A percentile compares a stretch with the other conserved stretches of the same genome.
These are phyloP conservation scores for Nudaria mundana DNA, from an alignment of 2,888 invertebrate species.

Conservation along the genomic window DNA sequence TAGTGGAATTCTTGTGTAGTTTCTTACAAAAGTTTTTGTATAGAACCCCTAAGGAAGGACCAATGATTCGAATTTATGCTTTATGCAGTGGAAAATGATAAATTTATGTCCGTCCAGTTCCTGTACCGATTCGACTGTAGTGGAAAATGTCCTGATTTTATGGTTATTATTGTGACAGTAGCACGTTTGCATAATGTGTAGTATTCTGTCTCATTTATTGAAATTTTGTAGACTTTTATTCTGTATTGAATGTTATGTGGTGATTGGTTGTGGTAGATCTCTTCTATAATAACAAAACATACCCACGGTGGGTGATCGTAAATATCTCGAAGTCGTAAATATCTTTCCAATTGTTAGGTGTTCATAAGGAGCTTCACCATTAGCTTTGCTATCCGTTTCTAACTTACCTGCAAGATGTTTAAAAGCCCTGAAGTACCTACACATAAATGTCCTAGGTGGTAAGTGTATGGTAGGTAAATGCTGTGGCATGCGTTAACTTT, in stretches of 20 bases:
- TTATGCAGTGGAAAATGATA: slow-evolving; percentile 80
- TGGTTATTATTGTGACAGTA: slow-evolving; percentile 70
- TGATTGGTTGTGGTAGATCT: neutral
- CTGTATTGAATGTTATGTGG: slow-evolving; percentile 1
- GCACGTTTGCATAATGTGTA: slow-evolving; percentile 70
- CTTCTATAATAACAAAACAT: no score
- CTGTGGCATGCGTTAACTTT: no score
- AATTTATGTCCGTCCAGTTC: slow-evolving; percentile 78
- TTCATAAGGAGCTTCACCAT: no score
- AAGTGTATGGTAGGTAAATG: no score
- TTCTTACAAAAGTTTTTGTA: slow-evolving; percentile 36
- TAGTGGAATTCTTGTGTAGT: slow-evolving; percentile 20
- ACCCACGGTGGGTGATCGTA: no score
- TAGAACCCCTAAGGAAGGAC: slow-evolving; percentile 58
- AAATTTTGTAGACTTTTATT: slow-evolving; percentile 9
- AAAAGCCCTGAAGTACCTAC: no score
- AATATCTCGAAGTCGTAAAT: no score
- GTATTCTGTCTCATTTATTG: slow-evolving; percentile 28
- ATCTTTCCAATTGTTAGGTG: no score
- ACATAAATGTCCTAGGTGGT: no score
- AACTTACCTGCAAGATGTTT: no score
- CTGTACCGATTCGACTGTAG: slow-evolving; percentile 56
- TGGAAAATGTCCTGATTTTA: slow-evolving; percentile 64
- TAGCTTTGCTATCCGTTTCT: no score
- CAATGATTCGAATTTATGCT: slow-evolving; percentile 79